These are phyloP conservation scores for Craniophora ligustri DNA, from an alignment of 2,888 invertebrate genomes.

Conservation along the genomic window DNA sequence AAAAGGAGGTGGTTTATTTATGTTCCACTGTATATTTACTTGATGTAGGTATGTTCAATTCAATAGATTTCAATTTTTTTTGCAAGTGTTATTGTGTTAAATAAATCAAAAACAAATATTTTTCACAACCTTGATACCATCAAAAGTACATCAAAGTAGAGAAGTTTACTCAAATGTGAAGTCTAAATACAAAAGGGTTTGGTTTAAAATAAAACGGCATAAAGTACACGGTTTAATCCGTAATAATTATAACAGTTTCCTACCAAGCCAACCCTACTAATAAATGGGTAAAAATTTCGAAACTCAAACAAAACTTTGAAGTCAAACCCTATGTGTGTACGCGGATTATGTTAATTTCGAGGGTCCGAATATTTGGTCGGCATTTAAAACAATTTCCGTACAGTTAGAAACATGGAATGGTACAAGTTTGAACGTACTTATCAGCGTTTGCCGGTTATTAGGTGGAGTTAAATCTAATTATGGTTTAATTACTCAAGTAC, in stretches of 20 bases:
- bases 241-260: slow-evolving; percentile 10
- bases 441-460: slow-evolving; percentile 57
- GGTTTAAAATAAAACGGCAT: no score
- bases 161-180: no score
- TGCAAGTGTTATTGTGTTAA: no score
- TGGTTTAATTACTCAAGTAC: slow-evolving; percentile 9
- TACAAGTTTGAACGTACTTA: slow-evolving; percentile 75
- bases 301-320: slow-evolving; percentile 6
- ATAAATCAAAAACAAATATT: no score
- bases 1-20: no score
- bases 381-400: slow-evolving; percentile 80
- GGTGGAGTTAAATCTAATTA: slow-evolving; percentile 48
- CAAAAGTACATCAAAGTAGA: no score
- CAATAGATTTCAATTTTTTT: no score
- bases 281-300: slow-evolving; percentile 19
- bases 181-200: no score
- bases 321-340: slow-evolving; percentile 47
- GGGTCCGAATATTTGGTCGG: slow-evolving; percentile 77
- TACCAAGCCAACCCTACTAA: neutral
- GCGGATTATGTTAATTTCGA: slow-evolving; percentile 81
- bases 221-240: slow-evolving; percentile 3
- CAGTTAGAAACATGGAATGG: slow-evolving; percentile 68
- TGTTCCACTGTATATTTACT: no score
- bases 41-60: no score
- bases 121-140: no score